Percentiles rank a stretch among this genome's conserved stretches.
phyloP scores from a whole-genome alignment of 1,140 invertebrate genomes.

The Drosophila obscura region DNA sequence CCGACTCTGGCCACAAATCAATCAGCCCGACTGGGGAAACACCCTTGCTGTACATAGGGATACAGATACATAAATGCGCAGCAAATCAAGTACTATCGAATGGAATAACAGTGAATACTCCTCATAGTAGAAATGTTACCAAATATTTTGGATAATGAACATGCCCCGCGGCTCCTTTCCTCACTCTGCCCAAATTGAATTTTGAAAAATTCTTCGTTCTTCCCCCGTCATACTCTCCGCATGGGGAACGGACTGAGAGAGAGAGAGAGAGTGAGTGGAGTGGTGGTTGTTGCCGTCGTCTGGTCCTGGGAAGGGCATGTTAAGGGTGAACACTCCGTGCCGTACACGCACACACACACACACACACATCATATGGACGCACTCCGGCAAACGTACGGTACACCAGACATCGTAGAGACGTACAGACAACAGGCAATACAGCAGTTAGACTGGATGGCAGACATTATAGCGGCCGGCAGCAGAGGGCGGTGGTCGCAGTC shows the following conservation, averaged over 20 bases:
- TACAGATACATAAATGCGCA: constrained; percentile 6
- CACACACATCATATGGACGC: constrained; percentile 33
- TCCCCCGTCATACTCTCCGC: constrained; percentile 11
- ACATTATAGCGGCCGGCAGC: constrained; percentile 63
- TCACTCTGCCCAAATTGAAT: constrained; percentile 33
- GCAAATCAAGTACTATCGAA: neutral
- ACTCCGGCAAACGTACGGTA: neutral
- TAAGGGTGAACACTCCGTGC: constrained; percentile 50
- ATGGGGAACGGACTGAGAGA: neutral
- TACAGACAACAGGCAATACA: constrained; percentile 54
- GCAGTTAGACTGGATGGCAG: constrained; percentile 77
- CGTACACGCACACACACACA: constrained; percentile 24
- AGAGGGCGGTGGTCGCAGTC: constrained; percentile 79
- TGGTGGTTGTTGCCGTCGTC: constrained; percentile 33
- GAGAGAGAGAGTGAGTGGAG: neutral
- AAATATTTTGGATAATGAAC: constrained; percentile 24
- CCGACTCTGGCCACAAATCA: constrained; percentile 59
- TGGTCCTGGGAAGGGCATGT: constrained; percentile 53
- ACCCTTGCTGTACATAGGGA: constrained; percentile 50
- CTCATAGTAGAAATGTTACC: neutral
- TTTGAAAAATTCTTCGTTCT: constrained; percentile 43
- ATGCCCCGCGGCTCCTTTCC: constrained; percentile 13
- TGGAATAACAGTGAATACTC: neutral
- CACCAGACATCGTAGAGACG: constrained; percentile 23
- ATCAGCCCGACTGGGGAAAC: constrained; percentile 69